These are phyloP conservation scores for Dasysyrphus tricinctus DNA, from an alignment of 2,888 invertebrate genomes.

Conservation along the genomic window DNA sequence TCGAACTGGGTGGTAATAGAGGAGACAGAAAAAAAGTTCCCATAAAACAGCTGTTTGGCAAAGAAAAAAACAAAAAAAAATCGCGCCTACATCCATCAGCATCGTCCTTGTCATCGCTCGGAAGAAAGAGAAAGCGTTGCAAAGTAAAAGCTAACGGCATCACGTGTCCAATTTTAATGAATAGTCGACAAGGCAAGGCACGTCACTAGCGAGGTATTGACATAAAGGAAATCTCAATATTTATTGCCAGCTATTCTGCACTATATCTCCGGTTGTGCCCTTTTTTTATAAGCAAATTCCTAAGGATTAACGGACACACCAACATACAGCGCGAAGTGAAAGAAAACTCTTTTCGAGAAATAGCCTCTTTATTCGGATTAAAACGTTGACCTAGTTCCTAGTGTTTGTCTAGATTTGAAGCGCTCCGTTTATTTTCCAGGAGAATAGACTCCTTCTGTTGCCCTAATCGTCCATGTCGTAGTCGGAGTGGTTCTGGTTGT, in stretches of 20 bases:
- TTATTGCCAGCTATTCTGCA: conserved; percentile 16
- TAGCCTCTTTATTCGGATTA: conserved; percentile 71
- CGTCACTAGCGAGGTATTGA: conserved; percentile 58
- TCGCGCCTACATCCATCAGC: conserved; percentile 32
- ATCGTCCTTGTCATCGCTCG: conserved; percentile 41
- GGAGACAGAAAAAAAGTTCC: conserved; percentile 8
- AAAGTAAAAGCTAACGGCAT: conserved; percentile 53
- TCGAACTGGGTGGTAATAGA: not conserved
- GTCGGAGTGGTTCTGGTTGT: conserved; percentile 28
- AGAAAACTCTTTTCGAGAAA: conserved; percentile 47
- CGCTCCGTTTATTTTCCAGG: conserved; percentile 62
- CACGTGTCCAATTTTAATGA: conserved; percentile 64
- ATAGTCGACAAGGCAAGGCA: conserved; percentile 47
- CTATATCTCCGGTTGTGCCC: conserved; percentile 36
- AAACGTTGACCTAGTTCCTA: conserved; percentile 71
- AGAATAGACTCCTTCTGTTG: conserved; percentile 29
- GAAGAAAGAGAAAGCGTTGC: conserved; percentile 53
- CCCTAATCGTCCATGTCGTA: conserved; percentile 6
- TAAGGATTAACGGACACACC: conserved; percentile 53
- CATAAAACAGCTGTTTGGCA: conserved; percentile 54
- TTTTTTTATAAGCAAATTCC: conserved; percentile 45
- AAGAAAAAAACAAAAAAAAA: conserved; percentile 27
- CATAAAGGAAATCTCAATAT: conserved; percentile 36
- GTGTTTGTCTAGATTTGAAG: conserved; percentile 68
- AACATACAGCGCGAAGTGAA: conserved; percentile 38